Percentiles rank a stretch among this genome's conserved stretches.
Evolutionary conservation across 2,888 invertebrate genomes (phyloP).

Genomic region (Lasioglossum vierecki): DNA sequence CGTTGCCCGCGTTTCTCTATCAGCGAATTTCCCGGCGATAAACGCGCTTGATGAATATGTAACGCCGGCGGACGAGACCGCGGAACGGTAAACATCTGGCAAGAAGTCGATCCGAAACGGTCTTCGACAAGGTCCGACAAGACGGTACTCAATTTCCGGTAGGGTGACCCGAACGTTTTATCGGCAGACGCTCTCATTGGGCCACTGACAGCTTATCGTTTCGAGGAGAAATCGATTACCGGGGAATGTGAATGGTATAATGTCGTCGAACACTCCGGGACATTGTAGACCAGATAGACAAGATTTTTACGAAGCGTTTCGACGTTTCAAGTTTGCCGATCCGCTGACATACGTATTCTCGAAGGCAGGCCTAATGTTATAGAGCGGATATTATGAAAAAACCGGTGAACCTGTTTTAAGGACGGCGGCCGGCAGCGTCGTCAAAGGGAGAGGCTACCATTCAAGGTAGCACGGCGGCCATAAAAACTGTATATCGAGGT

Average conservation of each 20-base stretch:
- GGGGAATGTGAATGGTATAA: neutral
- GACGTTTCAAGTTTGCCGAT: neutral
- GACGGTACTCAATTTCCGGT: neutral
- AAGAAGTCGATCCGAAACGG: neutral
- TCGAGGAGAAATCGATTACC: slow-evolving; percentile 23
- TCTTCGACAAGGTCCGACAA: neutral
- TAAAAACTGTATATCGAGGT: slow-evolving; percentile 71
- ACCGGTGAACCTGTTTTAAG: slow-evolving; percentile 29
- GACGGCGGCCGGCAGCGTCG: slow-evolving; percentile 50
- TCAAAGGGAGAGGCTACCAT: slow-evolving; percentile 64
- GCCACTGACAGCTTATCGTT: slow-evolving; percentile 2
- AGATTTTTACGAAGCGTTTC: neutral
- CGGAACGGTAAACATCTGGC: slow-evolving; percentile 9
- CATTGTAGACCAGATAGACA: neutral
- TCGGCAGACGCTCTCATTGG: slow-evolving; percentile 13
- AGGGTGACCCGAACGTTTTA: slow-evolving; percentile 14
- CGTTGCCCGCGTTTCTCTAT: slow-evolving; percentile 17
- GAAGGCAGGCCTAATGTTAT: neutral
- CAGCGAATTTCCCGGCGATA: slow-evolving; percentile 25
- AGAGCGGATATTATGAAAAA: slow-evolving; percentile 42
- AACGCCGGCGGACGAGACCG: neutral
- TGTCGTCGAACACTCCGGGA: neutral
- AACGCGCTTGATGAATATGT: slow-evolving; percentile 14
- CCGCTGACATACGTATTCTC: neutral
- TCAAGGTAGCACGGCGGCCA: slow-evolving; percentile 51